Evolutionary conservation across 1,140 invertebrate genomes (phyloP), one percentile per base, ranked within the genome.

Genomic region (Drosophila navojoa): DNA sequence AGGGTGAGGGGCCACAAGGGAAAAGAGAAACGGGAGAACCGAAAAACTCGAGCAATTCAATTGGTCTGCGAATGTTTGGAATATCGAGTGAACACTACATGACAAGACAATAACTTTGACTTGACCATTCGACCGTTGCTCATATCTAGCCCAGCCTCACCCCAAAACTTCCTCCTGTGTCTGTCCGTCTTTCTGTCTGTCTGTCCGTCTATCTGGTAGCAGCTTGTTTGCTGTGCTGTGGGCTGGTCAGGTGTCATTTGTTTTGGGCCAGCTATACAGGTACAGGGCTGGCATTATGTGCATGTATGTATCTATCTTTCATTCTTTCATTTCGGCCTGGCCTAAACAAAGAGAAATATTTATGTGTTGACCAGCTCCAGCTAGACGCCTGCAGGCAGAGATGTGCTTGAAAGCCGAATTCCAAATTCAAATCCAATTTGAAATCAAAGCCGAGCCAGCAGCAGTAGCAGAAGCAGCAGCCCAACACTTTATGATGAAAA

Each of bases 401-500:
- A 38, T 49, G 59, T 68, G 62, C 58, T 77, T 64, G 59, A 89
- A 79, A 89, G 84, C 82, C 79, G 79, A 80, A 89, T 87, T 89
- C 70, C 77, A 77, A 87, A 87, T 87, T 87, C 84, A 87, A 87
- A 87, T 87, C 79, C 84, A 87, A 87, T 87, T 89, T 80, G 73
- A 89, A 87, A 89, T 84, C 85, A 89, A 87, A 87, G 77, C 54
- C 44, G 27, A 54, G 0, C 32, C 5, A 32, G 32, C 32, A 2
- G 32, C 19, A 22, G 19, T 2, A 32, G 29, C 29, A 5, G 29
- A 32, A 6, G 5, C 63, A 60, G 10, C 35, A 38, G 35, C 59
- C 74, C 62, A 72, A 69, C 76, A 61, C 55, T 72, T 87, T 89
- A 87, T 87, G 84, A 87, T 87, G 84, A 89, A 87, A 87, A 89